Percentiles rank a stretch among this genome's conserved stretches.
Evolutionary conservation across 2,888 invertebrate species (phyloP).

Genomic region (Sceliomorpha sp.): DNA sequence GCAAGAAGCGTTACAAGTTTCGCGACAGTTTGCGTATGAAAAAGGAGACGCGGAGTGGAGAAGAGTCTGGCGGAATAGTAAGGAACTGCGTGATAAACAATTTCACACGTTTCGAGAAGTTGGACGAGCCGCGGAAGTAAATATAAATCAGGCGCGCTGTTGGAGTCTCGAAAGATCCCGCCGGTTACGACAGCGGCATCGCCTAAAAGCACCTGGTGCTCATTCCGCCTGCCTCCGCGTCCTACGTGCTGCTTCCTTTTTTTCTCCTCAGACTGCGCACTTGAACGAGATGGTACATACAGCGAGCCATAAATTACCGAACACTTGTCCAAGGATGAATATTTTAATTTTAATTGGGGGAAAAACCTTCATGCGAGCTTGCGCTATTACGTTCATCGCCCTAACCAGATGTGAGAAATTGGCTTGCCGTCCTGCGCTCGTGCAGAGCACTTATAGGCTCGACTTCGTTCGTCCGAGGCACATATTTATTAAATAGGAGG

Average conservation of each 20-base stretch:
- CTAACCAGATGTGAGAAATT: constrained; percentile 46
- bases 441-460: constrained; percentile 9
- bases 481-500: constrained; percentile 31
- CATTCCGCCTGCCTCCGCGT: constrained; percentile 19
- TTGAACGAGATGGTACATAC: constrained; percentile 25
- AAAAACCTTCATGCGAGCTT: constrained; percentile 21
- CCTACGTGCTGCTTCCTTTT: constrained; percentile 29
- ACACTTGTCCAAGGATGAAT: constrained; percentile 56
- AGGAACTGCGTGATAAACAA: constrained; percentile 48
- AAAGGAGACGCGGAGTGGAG: constrained; percentile 22
- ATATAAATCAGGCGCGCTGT: constrained; percentile 55
- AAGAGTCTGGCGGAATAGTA: constrained; percentile 13
- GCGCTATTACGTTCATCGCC: constrained; percentile 18
- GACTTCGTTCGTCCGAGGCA: constrained; percentile 1
- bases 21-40: constrained; percentile 48
- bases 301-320: constrained; percentile 42
- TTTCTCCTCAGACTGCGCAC: constrained; percentile 16
- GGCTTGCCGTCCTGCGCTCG: constrained; percentile 11
- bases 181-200: constrained; percentile 51
- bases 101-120: constrained; percentile 53
- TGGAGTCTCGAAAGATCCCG: constrained; percentile 49
- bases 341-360: constrained; percentile 55
- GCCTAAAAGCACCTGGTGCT: constrained; percentile 52
- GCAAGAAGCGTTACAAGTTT: constrained; percentile 44
- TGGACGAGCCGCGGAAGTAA: constrained; percentile 54